Evolutionary conservation across 2,797 vertebrate genomes (phyloP).

Genomic region (Fratercula arctica): DNA sequence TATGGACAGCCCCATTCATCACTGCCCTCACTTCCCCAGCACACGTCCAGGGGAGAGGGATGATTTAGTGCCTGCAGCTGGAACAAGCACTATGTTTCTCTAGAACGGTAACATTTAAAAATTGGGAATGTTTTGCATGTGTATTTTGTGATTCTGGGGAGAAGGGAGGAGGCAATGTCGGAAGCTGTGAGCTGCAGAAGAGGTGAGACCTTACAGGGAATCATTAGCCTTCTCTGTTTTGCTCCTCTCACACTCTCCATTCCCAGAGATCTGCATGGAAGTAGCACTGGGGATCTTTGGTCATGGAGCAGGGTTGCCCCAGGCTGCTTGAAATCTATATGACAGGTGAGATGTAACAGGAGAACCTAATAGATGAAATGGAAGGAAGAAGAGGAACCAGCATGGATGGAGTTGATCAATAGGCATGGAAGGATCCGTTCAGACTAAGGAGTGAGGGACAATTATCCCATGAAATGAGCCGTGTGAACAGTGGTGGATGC

Average conservation of each 20-base stretch:
- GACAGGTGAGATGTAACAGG: background rate
- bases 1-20: constrained; percentile 78
- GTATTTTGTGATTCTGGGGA: background rate
- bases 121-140: constrained; percentile 19
- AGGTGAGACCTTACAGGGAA: background rate
- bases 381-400: background rate
- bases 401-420: background rate
- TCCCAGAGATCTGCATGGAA: background rate
- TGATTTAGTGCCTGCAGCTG: constrained; percentile 80
- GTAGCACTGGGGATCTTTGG: background rate
- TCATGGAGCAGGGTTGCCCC: background rate
- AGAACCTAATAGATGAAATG: background rate
- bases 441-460: background rate
- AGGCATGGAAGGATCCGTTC: background rate
- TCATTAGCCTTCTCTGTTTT: background rate
- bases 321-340: background rate
- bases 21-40: constrained; percentile 67
- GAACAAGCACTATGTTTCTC: constrained; percentile 47
- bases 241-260: background rate
- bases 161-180: background rate
- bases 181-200: background rate
- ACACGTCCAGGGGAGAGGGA: constrained; percentile 45
- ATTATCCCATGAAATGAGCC: background rate
- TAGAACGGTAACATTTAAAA: constrained; percentile 60
- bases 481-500: background rate